Conservation (phyloP, 2,888 invertebrate genomes). For the Mythimna vitellina region DNA sequence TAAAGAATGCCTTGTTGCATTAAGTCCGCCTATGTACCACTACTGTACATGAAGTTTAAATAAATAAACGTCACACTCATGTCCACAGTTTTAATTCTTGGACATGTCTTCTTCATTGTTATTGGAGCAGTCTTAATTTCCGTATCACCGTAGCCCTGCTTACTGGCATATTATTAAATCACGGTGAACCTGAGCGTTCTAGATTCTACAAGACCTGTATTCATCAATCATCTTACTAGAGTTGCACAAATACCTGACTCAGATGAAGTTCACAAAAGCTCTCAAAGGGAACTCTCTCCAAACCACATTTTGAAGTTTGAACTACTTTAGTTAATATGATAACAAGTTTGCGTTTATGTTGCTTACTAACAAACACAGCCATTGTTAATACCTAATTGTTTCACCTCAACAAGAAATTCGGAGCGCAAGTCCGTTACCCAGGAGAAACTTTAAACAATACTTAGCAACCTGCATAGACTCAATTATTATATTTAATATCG, state of each 20-base stretch:
- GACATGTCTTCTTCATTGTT: neutral
- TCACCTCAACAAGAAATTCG: slow-evolving; percentile 34
- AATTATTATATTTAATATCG: slow-evolving; percentile 55
- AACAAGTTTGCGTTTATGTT: slow-evolving; percentile 6
- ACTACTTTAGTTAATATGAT: neutral
- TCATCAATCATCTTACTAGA: no score
- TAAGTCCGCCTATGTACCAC: no score
- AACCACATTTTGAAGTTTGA: neutral
- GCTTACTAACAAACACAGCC: slow-evolving; percentile 21
- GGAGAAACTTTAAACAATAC: slow-evolving; percentile 28
- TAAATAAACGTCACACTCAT: neutral
- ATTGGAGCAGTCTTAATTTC: neutral
- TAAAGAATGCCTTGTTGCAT: no score
- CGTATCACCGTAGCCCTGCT: neutral
- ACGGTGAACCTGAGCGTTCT: neutral
- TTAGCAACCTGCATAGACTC: slow-evolving; percentile 21
- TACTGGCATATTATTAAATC: neutral
- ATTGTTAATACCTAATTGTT: slow-evolving; percentile 25
- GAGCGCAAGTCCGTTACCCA: slow-evolving; percentile 17
- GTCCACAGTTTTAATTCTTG: neutral
- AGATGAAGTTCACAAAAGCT: neutral
- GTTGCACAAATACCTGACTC: neutral
- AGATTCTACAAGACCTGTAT: neutral
- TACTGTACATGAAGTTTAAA: no score
- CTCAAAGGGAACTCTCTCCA: neutral